A percentile compares a stretch with the other conserved stretches of the same genome.
These are phyloP conservation scores for Bubalus kerabau DNA, from an alignment of 2,113 vertebrate species.

Conservation along the genomic window DNA sequence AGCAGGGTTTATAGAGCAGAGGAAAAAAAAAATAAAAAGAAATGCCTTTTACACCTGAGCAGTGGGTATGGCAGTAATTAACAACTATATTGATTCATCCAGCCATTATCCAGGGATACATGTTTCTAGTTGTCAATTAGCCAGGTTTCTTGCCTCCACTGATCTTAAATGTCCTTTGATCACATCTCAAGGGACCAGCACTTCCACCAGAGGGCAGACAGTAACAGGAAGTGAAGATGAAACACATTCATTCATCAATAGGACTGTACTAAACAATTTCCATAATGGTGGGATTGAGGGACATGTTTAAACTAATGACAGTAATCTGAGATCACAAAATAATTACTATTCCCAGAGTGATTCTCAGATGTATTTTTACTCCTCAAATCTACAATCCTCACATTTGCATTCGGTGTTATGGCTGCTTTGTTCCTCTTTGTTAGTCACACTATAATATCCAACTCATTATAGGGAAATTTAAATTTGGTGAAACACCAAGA, in stretches of 20 bases:
- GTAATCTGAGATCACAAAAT: conserved; percentile 23
- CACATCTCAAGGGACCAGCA: neutral
- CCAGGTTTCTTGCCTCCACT: neutral
- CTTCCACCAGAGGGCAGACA: neutral
- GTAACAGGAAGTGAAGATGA: conserved; percentile 21
- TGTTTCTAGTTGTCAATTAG: neutral
- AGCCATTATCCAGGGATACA: neutral
- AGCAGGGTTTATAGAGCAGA: neutral
- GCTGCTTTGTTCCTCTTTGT: neutral
- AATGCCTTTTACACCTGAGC: neutral
- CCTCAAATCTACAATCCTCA: neutral
- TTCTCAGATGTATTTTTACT: neutral
- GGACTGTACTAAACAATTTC: neutral
- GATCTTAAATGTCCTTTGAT: conserved; percentile 23
- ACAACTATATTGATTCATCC: neutral
- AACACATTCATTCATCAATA: neutral
- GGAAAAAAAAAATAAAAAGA: neutral
- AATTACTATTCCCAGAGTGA: neutral
- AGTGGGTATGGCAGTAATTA: neutral
- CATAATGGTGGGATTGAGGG: neutral
- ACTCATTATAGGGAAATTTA: neutral
- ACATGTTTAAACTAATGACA: neutral
- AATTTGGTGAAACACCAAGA: neutral
- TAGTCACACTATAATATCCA: neutral
- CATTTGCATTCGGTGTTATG: neutral